Evolutionary conservation across 2,888 invertebrate species (phyloP).

Genomic region (Clistopyga incitator): DNA sequence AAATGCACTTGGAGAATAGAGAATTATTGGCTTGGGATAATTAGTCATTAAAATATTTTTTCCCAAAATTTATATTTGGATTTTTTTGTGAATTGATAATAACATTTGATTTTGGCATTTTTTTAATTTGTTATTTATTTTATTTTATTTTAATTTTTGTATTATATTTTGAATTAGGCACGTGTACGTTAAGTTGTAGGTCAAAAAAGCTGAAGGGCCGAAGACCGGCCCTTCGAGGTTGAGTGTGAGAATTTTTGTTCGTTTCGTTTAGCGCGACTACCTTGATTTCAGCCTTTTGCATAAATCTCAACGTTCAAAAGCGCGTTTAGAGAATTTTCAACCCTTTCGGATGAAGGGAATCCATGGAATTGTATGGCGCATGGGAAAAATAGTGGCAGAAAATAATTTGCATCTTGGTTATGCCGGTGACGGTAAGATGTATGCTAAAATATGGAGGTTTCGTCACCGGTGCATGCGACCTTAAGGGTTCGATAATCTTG

Average conservation of each 20-base stretch:
- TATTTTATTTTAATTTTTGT: too few relatives aligned
- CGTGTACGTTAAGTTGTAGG: too few relatives aligned
- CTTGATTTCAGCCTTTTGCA: constrained; percentile 34
- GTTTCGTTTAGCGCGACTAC: background rate
- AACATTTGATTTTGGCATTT: too few relatives aligned
- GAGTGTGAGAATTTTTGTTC: constrained; percentile 55
- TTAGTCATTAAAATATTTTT: too few relatives aligned
- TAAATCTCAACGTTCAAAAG: background rate
- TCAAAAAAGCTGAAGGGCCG: too few relatives aligned
- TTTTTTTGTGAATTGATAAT: too few relatives aligned
- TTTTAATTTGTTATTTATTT: too few relatives aligned
- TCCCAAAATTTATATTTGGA: too few relatives aligned
- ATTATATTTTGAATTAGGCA: too few relatives aligned
- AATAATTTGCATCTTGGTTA: constrained; percentile 43
- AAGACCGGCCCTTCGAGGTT: background rate
- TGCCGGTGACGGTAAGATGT: constrained; percentile 32
- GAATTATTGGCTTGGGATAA: too few relatives aligned
- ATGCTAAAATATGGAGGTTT: constrained; percentile 66
- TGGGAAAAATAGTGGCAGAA: constrained; percentile 50
- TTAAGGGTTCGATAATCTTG: constrained; percentile 32
- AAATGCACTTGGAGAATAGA: too few relatives aligned
- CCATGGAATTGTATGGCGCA: constrained; percentile 7
- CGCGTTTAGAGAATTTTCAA: constrained; percentile 3
- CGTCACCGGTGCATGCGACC: constrained; percentile 5
- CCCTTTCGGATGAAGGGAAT: constrained; percentile 23